Conservation (phyloP, 2,888 invertebrate species). For the Tupiocoris notatus region DNA sequence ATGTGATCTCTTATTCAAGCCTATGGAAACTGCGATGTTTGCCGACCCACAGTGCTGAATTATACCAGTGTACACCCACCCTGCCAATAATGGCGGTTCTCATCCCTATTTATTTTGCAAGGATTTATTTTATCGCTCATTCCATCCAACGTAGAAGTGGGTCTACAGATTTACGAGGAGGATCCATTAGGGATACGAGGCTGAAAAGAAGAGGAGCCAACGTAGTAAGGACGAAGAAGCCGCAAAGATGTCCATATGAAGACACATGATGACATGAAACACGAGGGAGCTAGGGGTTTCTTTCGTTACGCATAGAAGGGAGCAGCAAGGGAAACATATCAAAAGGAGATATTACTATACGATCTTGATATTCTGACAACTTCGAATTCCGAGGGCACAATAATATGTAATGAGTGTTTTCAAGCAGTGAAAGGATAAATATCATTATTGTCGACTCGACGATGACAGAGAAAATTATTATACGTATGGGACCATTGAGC, state of each 20-base stretch:
- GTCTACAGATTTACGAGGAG: conserved; percentile 23
- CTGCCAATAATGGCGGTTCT: conserved; percentile 13
- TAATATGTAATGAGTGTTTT: background rate
- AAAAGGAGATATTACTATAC: background rate
- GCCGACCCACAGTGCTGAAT: conserved; percentile 5
- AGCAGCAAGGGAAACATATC: background rate
- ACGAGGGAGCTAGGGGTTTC: background rate
- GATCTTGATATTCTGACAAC: background rate
- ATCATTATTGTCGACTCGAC: background rate
- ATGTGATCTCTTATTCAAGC: background rate
- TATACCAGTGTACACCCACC: conserved; percentile 1
- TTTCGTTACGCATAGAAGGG: background rate
- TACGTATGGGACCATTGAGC: background rate
- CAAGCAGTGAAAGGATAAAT: background rate
- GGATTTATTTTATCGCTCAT: conserved; percentile 36
- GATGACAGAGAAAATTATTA: background rate
- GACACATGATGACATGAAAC: conserved; percentile 31
- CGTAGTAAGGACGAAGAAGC: background rate
- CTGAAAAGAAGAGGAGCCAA: background rate
- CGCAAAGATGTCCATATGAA: conserved; percentile 30
- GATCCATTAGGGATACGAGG: conserved; percentile 28
- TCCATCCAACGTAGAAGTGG: conserved; percentile 25
- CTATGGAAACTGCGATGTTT: background rate
- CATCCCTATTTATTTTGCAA: conserved; percentile 30
- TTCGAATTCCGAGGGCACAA: background rate